Base-by-base conservation (phyloP, 2,113 vertebrate species). In the Cichladusa arquata region DNA sequence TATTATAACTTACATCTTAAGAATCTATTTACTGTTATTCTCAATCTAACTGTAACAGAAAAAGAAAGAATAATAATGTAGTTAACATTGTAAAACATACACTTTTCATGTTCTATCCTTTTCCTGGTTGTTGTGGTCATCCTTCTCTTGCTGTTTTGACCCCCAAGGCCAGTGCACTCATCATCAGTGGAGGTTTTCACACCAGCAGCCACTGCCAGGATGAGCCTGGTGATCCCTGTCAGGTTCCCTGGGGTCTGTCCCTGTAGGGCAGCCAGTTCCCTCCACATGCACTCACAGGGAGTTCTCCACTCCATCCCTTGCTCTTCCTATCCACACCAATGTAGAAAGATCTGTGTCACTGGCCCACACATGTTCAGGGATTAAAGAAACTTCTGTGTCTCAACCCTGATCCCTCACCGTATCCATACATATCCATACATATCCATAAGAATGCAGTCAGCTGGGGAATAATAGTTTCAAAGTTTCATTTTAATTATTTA, bases 171-270 rank as follows among this genome's bases (percentile, higher is more conserved):
- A 26, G 7, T 29, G 34, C 5, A 4, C 11, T 86, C 28, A 51
- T 44, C 31, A 31, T 12, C 38, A 57, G 14, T 1, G 4, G 5
- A 67, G 36, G 19, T 56, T 86, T 89, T 36, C 12, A 38, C 38
- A 38, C 38, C 38, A 38, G 38, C 38, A 38, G 38, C 38, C 38
- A 2, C 6, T 6, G 8, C 38, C 34, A 64, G 71, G 34, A 26
- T 23, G 45, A 80, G 10, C 20, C 8, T 24, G 0, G 0, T n/a
- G 51, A 76, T 33, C 44, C n/a, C n/a, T 34, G 19, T 0, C 1
- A 3, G n/a, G 19, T 20, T 66, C 18, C 15, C 50, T 26, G 31
- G 58, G 53, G 33, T 70, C 24, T 29, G 3, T 11, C 20, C 6
- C 11, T 47, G 17, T 2, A 31, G 47, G 40, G 54, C 54, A 72